Evolutionary conservation across 1,140 invertebrate genomes (phyloP), one percentile per base, ranked within the genome.

Genomic region (Lysiphlebus fabarum): DNA sequence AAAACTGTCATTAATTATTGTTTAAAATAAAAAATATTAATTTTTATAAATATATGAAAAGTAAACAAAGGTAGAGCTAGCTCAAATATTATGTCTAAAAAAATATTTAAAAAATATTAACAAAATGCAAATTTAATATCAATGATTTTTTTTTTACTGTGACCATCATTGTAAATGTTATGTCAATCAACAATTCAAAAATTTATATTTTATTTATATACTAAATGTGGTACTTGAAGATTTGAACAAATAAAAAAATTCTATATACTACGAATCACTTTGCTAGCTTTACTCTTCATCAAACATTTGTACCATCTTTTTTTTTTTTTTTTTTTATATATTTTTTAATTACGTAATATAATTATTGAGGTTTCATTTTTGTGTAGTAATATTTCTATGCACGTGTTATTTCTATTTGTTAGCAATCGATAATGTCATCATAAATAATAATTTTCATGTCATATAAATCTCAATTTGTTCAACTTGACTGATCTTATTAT

Each of bases 61-160:
- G 40, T 54, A 56, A 59, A 63, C 59, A 63, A 53, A 63, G 62
- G 62, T 43, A 57, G 56, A 59, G 62, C 44, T 47, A 63, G 40
- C 26, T 60, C 54, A 63, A 63, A 63, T 63, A 63, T 63, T 63
- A 60, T 63, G 57, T 60, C 17, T 26, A 26, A 26, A 26, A 26
- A 26, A 26, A 26, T 26, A 26, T 26, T 54, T 55, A 61, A 51
- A 34, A 34, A 12, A 34, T 49, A 48, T 45, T 42, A 56, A 53
- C 53, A 51, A 56, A 60, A 60, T 63, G 58, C 38, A 53, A 63
- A 63, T 60, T 51, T 56, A 42, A 37, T 12, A 40, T 45, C 50
- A 47, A 49, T 40, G 51, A 38, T 43, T 45, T 51, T 37, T 53
- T 51, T 14, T 42, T 59, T 11, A 34, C 44, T 44, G 33, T 60